Evolutionary conservation across 2,888 invertebrate species (phyloP).

Genomic region (Cataglyphis albicans): DNA sequence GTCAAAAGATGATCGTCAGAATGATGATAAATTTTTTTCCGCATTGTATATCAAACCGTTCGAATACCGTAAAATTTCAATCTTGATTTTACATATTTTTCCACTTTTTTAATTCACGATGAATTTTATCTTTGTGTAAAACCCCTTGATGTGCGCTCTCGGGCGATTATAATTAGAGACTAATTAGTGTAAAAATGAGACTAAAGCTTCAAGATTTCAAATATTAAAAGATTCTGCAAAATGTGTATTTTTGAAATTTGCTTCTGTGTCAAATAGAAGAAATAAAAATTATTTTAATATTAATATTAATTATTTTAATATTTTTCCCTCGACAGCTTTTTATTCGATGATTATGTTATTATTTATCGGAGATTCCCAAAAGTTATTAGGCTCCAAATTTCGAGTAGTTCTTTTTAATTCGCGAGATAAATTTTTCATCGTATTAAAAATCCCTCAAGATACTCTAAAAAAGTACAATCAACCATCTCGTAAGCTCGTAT

Average conservation of each 20-base stretch:
- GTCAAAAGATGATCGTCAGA: neutral
- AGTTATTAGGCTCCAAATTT: slow-evolving; percentile 5
- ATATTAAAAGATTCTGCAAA: neutral
- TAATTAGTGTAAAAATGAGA: neutral
- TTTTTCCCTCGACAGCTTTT: neutral
- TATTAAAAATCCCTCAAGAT: neutral
- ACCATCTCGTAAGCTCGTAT: neutral
- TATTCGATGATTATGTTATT: neutral
- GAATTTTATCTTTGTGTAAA: neutral
- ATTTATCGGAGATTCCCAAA: slow-evolving; percentile 12
- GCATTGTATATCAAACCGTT: neutral
- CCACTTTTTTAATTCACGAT: neutral
- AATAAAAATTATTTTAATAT: too few species aligned
- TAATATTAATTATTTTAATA: too few species aligned
- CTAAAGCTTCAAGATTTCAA: neutral
- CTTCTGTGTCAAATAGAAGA: neutral
- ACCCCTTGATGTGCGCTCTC: neutral
- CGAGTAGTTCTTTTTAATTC: neutral
- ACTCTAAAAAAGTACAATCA: neutral
- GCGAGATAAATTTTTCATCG: neutral
- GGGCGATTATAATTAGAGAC: neutral
- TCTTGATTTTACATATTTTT: slow-evolving; percentile 9
- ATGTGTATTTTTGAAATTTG: neutral
- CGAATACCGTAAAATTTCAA: neutral
- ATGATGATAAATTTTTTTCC: neutral